phyloP scores from a whole-genome alignment of 2,113 vertebrate species.

The Myotis davidii region DNA sequence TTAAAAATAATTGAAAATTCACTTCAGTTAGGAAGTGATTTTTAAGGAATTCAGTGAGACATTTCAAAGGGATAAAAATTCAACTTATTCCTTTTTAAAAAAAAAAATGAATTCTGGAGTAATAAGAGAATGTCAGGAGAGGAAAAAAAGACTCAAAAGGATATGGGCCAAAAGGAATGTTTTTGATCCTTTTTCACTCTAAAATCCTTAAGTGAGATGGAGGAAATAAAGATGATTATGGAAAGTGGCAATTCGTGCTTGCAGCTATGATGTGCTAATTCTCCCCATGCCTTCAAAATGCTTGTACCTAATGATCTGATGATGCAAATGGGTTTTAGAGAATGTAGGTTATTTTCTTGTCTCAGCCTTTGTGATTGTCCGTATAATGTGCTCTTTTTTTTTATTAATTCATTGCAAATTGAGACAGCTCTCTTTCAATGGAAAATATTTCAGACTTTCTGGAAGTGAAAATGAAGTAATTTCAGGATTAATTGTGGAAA shows the following conservation, averaged over 20 bases:
- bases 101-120: conserved; percentile 36
- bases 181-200: conserved; percentile 38
- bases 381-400: conserved; percentile 33
- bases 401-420: conserved; percentile 48
- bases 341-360: neutral
- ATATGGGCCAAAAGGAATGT: neutral
- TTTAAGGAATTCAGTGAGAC: conserved; percentile 34
- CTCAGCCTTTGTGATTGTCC: conserved; percentile 17
- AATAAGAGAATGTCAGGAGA: conserved; percentile 27
- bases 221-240: conserved; percentile 36
- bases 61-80: conserved; percentile 58
- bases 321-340: neutral
- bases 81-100: conserved; percentile 14
- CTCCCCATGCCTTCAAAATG: neutral
- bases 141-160: conserved; percentile 10
- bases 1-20: conserved; percentile 61
- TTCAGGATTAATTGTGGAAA: conserved; percentile 48
- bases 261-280: neutral
- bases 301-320: neutral
- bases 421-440: conserved; percentile 43
- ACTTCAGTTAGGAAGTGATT: conserved; percentile 43
- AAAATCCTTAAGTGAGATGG: neutral
- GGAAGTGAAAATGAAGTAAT: conserved; percentile 40
- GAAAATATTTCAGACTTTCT: conserved; percentile 60
- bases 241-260: neutral